Evolutionary conservation across 2,888 invertebrate genomes (phyloP), one percentile per base, ranked within the genome.

Genomic region (Chromoteleia sp.): DNA sequence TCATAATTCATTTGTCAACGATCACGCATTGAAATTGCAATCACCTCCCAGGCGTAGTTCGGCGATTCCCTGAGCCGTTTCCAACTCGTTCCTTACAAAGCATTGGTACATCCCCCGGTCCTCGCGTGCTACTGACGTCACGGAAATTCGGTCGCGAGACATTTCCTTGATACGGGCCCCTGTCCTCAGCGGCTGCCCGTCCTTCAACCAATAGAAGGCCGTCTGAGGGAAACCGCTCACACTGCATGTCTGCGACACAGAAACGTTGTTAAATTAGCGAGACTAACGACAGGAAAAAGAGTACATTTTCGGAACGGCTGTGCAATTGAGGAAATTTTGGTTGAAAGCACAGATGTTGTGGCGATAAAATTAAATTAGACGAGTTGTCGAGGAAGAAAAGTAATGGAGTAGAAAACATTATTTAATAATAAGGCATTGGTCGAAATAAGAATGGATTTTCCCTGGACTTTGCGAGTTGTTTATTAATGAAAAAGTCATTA

Each of bases 61-160:
- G 52, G 92, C 92, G 56, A 92, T 89, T 82, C 92, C 92, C 85
- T 92, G 92, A n/a, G 91, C 91, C 86, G 92, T 92, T 82, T 92
- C 92, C 70, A 91, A 88, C 83, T 92, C 92, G 84, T 92, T 92
- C 58, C 91, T 86, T 61, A 91, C 92, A 78, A 92, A 88, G 84
- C 92, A 92, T 83, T 92, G 92, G 87, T 92, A 92, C 91, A 92
- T 92, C 61, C 92, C 92, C 8, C 92, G 91, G 85, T 92, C 92
- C 81, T 92, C 92, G 78, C 92, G 90, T 71, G 89, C 89, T 45
- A 92, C 92, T 70, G 91, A 89, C 82, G 89, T 89, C 71, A 92
- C 89, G 85, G 93, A 92, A 81, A 94, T 92, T 81, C 93, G 92
- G 80, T 93, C 93, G 81, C 93, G 92, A 5, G 93, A 92, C 76